Base-by-base conservation (phyloP, 2,888 invertebrate genomes). In the Apamea anceps region DNA sequence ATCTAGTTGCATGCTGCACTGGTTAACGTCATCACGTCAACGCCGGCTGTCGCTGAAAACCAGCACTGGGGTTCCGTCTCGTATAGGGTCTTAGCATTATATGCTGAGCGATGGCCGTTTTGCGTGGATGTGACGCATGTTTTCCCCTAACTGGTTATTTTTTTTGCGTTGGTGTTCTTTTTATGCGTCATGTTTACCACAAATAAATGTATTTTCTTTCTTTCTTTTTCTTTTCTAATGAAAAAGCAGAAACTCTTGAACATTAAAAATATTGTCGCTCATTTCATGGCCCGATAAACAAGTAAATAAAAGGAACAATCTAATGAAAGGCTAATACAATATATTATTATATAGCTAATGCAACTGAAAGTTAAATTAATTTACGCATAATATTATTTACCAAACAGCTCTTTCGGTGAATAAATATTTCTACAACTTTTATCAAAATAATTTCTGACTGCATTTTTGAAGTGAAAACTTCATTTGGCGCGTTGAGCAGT, bases 281-380 rank as follows among this genome's bases (percentile, higher is more conserved):
- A 21, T 15, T 75, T 79, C n/a, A 60, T 21, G 28, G 32, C 70
- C 57, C n/a, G 10, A n/a, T 32, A 5, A 21, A 45, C 63, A 51
- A 65, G 4, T 70, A 70, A 80, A 73, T 45, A 65, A 70, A 42
- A n/a, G 37, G n/a, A 54, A 73, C 15, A 45, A 54, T 62, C 28
- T 25, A 62, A 15, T 48, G 62, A 48, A 66, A 67, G 13, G 4
- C 62, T 37, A 81, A 75, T n/a, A 65, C 32, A 71, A 37, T 42
- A 18, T 28, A 80, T 45, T 57, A 66, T 37, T 37, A 28, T 7
- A 67, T 32, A 71, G 18, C 28, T 28, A 72, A 74, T 71, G 54
- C 28, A 71, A 28, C 28, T 73, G 13, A 66, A 67, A 66, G 37
- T 12, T 77, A 37, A 66, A 45, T 73, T 66, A 18, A 48, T 73